A percentile compares a stretch with the other conserved stretches of the same genome.
phyloP scores from a whole-genome alignment of 2,113 vertebrate species.

The Lates calcarifer region DNA sequence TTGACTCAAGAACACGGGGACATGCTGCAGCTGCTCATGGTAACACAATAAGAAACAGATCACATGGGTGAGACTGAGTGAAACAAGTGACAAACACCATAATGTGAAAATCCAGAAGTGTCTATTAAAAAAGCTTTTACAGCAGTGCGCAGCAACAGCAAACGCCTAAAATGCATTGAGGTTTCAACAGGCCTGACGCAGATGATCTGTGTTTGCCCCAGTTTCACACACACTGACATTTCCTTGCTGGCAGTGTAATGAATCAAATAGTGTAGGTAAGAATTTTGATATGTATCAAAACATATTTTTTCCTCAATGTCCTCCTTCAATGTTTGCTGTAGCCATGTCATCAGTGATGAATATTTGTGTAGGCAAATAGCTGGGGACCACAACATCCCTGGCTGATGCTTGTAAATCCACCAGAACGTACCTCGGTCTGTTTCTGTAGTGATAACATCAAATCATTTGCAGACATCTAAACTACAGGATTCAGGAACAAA shows the following conservation, averaged over 20 bases:
- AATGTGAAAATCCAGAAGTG: not conserved
- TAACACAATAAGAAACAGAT: constrained; percentile 26
- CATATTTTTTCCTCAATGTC: not conserved
- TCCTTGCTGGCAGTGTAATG: constrained; percentile 4
- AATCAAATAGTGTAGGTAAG: constrained; percentile 15
- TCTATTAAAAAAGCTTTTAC: not conserved
- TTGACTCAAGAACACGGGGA: constrained; percentile 46
- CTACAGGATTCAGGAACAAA: not conserved
- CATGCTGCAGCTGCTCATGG: constrained; percentile 57
- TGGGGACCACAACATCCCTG: not conserved
- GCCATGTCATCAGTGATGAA: constrained; percentile 5
- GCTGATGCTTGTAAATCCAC: constrained; percentile 5
- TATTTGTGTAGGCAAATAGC: not conserved
- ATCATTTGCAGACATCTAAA: constrained; percentile 21
- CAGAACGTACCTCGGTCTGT: not conserved
- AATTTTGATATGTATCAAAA: constrained; percentile 4
- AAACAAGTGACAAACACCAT: not conserved
- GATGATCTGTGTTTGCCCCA: constrained; percentile 14
- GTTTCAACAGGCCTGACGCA: constrained; percentile 11
- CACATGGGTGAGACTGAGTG: constrained; percentile 14
- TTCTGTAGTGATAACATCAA: constrained; percentile 13
- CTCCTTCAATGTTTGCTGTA: not conserved
- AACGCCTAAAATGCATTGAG: not conserved
- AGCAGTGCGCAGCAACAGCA: not conserved
- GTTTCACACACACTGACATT: constrained; percentile 5